Evolutionary conservation across 2,888 invertebrate species (phyloP).

Genomic region (Cecidostiba fungosa): DNA sequence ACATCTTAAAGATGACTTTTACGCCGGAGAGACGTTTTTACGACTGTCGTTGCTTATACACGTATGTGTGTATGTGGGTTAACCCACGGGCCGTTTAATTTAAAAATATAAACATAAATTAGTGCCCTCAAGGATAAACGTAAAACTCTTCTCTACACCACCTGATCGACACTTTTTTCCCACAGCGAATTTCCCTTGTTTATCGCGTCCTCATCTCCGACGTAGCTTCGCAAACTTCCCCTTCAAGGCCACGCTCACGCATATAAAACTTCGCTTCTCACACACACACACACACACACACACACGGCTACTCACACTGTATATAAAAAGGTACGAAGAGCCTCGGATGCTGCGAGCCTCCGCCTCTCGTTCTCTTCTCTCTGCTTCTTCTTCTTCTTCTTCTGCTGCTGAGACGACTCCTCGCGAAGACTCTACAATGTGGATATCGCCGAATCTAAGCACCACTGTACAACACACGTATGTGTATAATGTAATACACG

Average conservation of each 20-base stretch:
- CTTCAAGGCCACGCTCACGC: not conserved
- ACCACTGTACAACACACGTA: conserved; percentile 17
- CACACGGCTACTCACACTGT: not conserved
- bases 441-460: conserved; percentile 27
- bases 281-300: not conserved
- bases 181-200: not conserved
- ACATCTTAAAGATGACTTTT: conserved; percentile 18
- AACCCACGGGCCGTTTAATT: conserved; percentile 19
- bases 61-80: conserved; percentile 9
- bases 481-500: not conserved
- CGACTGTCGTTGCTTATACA: not conserved
- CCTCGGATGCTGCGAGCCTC: conserved; percentile 5
- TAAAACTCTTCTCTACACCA: not conserved
- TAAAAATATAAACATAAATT: conserved; percentile 38
- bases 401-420: not conserved
- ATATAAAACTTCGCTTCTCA: not conserved
- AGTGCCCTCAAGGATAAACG: conserved; percentile 13
- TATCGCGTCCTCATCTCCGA: not conserved
- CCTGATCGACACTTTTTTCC: not conserved
- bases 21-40: conserved; percentile 26
- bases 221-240: not conserved
- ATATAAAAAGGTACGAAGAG: conserved; percentile 18
- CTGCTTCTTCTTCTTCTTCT: not conserved
- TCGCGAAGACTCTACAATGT: conserved; percentile 17
- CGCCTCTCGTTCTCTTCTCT: conserved; percentile 12